Conservation (phyloP, 92 coral and sea anemone genomes). For the Zoanthus sociatus region DNA sequence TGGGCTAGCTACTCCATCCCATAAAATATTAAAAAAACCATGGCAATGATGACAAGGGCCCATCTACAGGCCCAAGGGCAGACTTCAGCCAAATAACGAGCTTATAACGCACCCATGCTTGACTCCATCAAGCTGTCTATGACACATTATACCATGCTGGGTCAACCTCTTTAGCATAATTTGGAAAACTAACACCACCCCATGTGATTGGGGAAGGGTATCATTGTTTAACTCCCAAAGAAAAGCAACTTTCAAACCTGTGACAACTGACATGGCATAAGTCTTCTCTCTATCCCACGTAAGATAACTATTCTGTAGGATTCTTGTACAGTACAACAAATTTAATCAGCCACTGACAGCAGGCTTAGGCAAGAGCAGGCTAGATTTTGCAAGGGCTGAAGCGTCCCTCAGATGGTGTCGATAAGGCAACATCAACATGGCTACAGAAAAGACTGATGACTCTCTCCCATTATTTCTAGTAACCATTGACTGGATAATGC, state of each 20-base stretch:
- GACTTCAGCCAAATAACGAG: not conserved
- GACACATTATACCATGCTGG: not conserved
- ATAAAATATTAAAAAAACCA: no score
- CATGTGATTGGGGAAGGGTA: constrained; percentile 4
- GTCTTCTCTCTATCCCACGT: not conserved
- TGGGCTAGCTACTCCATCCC: no score
- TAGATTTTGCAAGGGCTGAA: constrained; percentile 11
- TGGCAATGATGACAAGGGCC: no score
- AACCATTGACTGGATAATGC: constrained; percentile 36
- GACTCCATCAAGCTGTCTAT: constrained; percentile 24
- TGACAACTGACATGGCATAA: constrained; percentile 45
- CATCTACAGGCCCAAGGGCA: not conserved
- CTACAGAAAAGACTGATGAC: no score
- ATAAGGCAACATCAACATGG: not conserved
- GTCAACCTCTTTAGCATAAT: not conserved
- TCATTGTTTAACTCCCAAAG: not conserved
- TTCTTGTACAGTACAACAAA: not conserved
- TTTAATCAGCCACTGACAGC: not conserved
- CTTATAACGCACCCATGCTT: constrained; percentile 38
- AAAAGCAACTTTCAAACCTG: not conserved
- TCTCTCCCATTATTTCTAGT: constrained; percentile 19
- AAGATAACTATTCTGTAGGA: not conserved
- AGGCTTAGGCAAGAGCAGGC: constrained; percentile 38
- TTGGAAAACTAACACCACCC: not conserved
- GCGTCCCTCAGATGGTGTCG: not conserved